Evolutionary conservation across 2,797 vertebrate genomes (phyloP), one percentile per base, ranked within the genome.

Genomic region (Meda fulgida): DNA sequence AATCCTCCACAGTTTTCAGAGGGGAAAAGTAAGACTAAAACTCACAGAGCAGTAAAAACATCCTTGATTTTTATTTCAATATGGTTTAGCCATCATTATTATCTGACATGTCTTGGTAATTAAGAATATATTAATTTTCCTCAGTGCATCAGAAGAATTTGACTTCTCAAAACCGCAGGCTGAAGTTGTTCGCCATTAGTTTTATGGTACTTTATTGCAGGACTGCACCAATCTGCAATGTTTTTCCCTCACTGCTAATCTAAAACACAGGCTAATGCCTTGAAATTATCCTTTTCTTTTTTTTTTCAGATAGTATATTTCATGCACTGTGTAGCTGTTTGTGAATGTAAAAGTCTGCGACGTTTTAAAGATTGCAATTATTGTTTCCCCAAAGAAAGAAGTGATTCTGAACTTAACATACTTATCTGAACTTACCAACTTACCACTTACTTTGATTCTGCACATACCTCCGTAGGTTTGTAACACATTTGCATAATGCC

Each of bases 101-200:
- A 84, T 81, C 34, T 29, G n/a, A 77, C 80, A 71, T 58, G 43
- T 58, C 11, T 51, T 40, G 26, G 43, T 78, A 60, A 78, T 58
- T 55, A 7, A 60, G 13, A 82, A 55, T 40, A 87, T 78, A 26
- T 76, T 76, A 84, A 87, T 43, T 72, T 40, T 80, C 78, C 79
- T 84, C 76, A 77, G 16, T 71, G 34, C 63, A 84, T 84, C 78
- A 79, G n/a, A 78, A 65, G 9, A n/a, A 13, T 29, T 63, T 51
- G 9, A 81, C 65, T 69, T 70, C 48, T 88, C 83, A 60, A 89
- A 83, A 80, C 88, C 88, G 1, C 86, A 86, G 71, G 40, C 53
- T 51, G 53, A 65, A 86, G 46, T 72, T 70, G 63, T 78, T 48
- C 83, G 76, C 55, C 58, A 70, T 75, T 73, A 38, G 58, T 51